Evolutionary conservation across 2,113 vertebrate genomes (phyloP).

Genomic region (Oostethus manadensis): DNA sequence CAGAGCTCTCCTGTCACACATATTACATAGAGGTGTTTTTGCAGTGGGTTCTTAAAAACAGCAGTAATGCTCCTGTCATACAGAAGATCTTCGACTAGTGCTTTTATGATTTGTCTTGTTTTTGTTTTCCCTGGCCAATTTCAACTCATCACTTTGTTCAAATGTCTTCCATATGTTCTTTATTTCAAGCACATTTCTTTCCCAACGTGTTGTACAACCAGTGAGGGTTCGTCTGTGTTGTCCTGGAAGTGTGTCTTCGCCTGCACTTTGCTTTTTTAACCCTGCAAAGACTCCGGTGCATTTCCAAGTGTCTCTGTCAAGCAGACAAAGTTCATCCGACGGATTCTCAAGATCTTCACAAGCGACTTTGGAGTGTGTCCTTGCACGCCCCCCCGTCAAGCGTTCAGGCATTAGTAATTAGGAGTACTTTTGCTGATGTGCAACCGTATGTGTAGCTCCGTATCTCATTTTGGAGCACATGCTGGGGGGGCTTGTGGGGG

Average conservation of each 20-base stretch:
- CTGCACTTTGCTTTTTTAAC: conserved; percentile 16
- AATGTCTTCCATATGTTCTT: conserved; percentile 47
- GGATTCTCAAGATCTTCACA: conserved; percentile 24
- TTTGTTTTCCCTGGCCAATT: conserved; percentile 20
- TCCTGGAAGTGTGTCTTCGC: conserved; percentile 14
- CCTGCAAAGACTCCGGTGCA: conserved; percentile 17
- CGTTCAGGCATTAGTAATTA: conserved; percentile 24
- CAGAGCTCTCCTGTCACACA: too few species aligned
- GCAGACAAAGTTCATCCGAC: conserved; percentile 35
- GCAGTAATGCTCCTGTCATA: too few species aligned
- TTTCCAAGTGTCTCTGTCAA: conserved; percentile 28
- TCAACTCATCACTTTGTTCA: conserved; percentile 27
- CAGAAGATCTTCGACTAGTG: too few species aligned
- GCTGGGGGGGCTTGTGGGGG: too few species aligned
- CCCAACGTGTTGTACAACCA: conserved; percentile 11
- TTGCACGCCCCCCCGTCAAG: conserved; percentile 22
- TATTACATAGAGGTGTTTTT: too few species aligned
- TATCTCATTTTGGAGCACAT: conserved; percentile 11
- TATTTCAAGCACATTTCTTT: conserved; percentile 17
- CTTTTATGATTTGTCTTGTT: neutral
- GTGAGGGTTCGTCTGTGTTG: conserved; percentile 13
- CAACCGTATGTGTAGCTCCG: conserved; percentile 7
- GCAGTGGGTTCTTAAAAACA: too few species aligned
- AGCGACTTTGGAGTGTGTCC: conserved; percentile 38
- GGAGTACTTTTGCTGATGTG: conserved; percentile 16